Conservation (phyloP, 2,797 vertebrate species). For the Lepidocolaptes lacrymiger region DNA sequence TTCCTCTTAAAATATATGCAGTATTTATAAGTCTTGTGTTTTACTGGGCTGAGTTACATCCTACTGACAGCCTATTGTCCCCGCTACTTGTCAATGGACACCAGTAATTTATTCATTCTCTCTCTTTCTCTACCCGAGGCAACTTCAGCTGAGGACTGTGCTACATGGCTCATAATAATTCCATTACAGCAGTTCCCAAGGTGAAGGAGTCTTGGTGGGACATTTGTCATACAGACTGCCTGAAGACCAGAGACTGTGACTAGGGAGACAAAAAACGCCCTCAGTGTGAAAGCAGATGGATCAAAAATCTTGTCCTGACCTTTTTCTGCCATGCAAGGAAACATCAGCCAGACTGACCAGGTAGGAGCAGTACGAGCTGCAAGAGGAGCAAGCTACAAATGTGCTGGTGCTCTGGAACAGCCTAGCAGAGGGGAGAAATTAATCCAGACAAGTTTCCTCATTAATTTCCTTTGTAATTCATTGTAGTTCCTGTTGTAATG, state of each 20-base stretch:
- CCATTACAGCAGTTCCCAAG: background rate
- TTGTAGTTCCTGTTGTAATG: background rate
- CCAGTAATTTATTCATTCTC: background rate
- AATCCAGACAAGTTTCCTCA: background rate
- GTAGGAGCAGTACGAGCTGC: background rate
- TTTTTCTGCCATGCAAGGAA: background rate
- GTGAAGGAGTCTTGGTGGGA: background rate
- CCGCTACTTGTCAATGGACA: background rate
- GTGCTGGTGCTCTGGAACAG: background rate
- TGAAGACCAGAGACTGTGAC: background rate
- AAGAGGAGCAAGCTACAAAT: background rate
- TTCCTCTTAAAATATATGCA: background rate
- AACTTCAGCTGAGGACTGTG: background rate
- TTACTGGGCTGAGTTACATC: background rate
- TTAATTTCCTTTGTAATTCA: background rate
- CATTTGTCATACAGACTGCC: background rate
- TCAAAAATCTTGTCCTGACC: background rate
- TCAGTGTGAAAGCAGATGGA: background rate
- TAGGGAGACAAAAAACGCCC: background rate
- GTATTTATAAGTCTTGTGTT: background rate
- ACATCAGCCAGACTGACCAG: background rate
- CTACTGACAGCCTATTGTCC: constrained; percentile 17
- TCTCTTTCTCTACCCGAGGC: background rate
- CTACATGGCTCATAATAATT: constrained; percentile 22
- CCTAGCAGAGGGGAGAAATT: background rate